phyloP scores from a whole-genome alignment of 2,888 invertebrate species.

The Bedellia somnulentella region DNA sequence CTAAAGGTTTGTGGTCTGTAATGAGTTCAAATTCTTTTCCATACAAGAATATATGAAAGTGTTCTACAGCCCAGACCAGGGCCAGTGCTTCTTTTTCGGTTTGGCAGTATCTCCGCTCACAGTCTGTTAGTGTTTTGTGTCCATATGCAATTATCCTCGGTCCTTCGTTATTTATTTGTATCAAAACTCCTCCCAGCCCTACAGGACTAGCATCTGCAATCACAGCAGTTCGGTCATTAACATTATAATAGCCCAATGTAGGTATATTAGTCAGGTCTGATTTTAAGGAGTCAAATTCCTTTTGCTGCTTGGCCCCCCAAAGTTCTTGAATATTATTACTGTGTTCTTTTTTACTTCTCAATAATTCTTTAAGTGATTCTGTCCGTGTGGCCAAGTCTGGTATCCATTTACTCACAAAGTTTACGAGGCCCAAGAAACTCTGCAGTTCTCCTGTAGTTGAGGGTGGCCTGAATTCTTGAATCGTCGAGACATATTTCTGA shows the following conservation, averaged over 20 bases:
- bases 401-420: too few relatives aligned
- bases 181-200: slow-evolving; percentile 11
- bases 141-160: slow-evolving; percentile 16
- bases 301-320: slow-evolving; percentile 8
- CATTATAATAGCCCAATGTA: slow-evolving; percentile 11
- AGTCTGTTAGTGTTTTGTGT: slow-evolving; percentile 12
- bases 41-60: slow-evolving; percentile 14
- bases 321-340: neutral
- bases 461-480: slow-evolving; percentile 10
- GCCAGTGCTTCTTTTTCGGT: slow-evolving; percentile 17
- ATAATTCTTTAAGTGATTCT: too few relatives aligned
- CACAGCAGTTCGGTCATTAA: slow-evolving; percentile 10
- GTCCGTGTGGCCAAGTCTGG: slow-evolving; percentile 11
- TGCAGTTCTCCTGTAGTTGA: slow-evolving; percentile 11
- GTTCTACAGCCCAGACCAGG: slow-evolving; percentile 15
- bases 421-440: too few relatives aligned
- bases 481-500: slow-evolving; percentile 11
- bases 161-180: slow-evolving; percentile 9
- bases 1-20: slow-evolving; percentile 23
- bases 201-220: slow-evolving; percentile 14
- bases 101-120: slow-evolving; percentile 14
- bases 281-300: slow-evolving; percentile 3
- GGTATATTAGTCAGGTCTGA: neutral
- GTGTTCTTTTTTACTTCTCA: too few relatives aligned
- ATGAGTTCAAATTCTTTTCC: slow-evolving; percentile 17